Base-by-base conservation (phyloP, 2,113 vertebrate species). In the Neodontobutis hainanensis region DNA sequence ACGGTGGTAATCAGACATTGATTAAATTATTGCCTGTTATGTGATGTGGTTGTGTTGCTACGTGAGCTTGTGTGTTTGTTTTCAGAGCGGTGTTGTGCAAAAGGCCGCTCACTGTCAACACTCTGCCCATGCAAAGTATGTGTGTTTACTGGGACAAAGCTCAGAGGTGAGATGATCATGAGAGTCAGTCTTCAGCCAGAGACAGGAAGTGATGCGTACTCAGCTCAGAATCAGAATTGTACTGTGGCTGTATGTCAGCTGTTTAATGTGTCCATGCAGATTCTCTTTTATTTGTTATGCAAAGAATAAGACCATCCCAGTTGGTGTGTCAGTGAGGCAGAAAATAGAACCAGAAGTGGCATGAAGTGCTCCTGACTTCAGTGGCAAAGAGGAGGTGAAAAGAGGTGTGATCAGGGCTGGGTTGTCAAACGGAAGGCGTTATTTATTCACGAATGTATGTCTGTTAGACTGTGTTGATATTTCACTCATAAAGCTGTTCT, bases 231-330 rank as follows among this genome's bases (percentile, higher is more conserved):
- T 61, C 50, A 67, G 0, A 16, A n/a, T 38, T 56, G 62, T 49
- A 58, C 57, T 62, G 68, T 27, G 19, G 3, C 19, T 27, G 19
- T 27, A 27, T 27, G 19, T 85, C 65, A 75, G 59, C 64, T 77
- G 76, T 71, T 77, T 15, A 27, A 60, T 19, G 69, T 73, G 69
- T 80, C 40, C 52, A 51, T 44, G 65, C 73, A 77, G 73, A 81
- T 66, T 75, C 60, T 70, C 7, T 19, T 74, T 43, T 68, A 73
- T 89, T 89, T 87, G 76, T 52, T 63, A 84, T 86, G 83, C 73
- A 82, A 89, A 87, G 66, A 11, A 42, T 49, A 19, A 15, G n/a
- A 46, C 50, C 16, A 43, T 42, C 15, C 6, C 14, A 4, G 40
- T 16, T 0, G 0, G 10, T 1, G 42, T 6, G 10, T 49, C 7